A percentile compares a stretch with the other conserved stretches of the same genome.
phyloP scores from a whole-genome alignment of 2,113 vertebrate genomes.

The Gavia stellata region DNA sequence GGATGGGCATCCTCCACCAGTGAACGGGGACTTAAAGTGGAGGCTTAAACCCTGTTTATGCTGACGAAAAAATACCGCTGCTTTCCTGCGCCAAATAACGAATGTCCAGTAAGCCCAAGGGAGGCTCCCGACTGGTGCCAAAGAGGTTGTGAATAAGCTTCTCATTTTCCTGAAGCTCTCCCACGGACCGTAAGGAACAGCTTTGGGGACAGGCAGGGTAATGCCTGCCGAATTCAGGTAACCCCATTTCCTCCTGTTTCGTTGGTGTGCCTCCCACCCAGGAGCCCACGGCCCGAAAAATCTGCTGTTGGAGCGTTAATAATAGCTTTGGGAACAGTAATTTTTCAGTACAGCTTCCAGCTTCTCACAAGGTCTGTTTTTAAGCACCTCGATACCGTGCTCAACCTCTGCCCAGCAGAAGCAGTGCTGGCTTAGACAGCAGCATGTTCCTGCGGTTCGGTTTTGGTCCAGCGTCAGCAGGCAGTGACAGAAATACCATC shows the following conservation, averaged over 20 bases:
- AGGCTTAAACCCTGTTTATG: neutral
- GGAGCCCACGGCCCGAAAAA: neutral
- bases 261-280: neutral
- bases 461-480: neutral
- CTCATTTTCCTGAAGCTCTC: neutral
- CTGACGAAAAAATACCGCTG: neutral
- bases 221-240: neutral
- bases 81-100: neutral
- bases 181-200: fast-evolving
- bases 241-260: neutral
- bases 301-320: neutral
- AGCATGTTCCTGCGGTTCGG: fast-evolving
- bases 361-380: too few species aligned
- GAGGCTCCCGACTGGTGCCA: neutral
- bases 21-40: neutral
- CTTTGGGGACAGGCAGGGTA: neutral
- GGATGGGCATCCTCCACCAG: fast-evolving
- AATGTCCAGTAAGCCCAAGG: neutral
- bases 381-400: neutral
- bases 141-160: neutral
- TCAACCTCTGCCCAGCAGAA: neutral
- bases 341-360: neutral
- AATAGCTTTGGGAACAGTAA: neutral
- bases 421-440: neutral
- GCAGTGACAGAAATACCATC: neutral